phyloP scores from a whole-genome alignment of 2,888 invertebrate species.

The Macaria notata region DNA sequence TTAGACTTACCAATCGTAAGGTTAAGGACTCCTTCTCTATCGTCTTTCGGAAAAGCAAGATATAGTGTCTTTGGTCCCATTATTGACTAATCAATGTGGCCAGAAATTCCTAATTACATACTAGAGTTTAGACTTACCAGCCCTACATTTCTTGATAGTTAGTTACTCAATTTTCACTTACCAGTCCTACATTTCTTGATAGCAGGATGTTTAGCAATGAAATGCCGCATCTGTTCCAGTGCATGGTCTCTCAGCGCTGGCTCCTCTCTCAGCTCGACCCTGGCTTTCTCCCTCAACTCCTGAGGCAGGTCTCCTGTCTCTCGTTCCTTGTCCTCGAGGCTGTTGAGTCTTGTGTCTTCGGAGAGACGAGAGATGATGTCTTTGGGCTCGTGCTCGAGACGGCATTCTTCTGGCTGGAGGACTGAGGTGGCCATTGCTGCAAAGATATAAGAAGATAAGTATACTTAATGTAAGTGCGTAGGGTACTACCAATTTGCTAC shows the following conservation, averaged over 20 bases:
- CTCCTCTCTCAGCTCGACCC: constrained; percentile 90
- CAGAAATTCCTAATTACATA: too few relatives aligned
- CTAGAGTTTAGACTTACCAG: constrained; percentile 60
- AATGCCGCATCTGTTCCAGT: constrained; percentile 89
- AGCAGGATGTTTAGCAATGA: constrained; percentile 91
- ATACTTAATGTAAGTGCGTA: background rate
- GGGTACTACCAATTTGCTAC: too few relatives aligned
- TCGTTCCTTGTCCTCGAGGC: constrained; percentile 64
- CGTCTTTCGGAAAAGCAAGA: too few relatives aligned
- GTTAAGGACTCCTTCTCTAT: too few relatives aligned
- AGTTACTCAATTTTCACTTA: too few relatives aligned
- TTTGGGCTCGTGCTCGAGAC: constrained; percentile 62
- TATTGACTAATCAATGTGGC: too few relatives aligned
- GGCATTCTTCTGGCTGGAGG: constrained; percentile 68
- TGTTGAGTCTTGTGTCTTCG: constrained; percentile 64
- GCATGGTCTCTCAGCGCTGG: constrained; percentile 88
- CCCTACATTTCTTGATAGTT: constrained; percentile 91
- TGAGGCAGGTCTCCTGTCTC: constrained; percentile 74
- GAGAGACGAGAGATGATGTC: constrained; percentile 56
- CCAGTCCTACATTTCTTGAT: constrained; percentile 91
- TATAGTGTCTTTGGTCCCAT: too few relatives aligned
- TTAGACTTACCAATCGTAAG: too few relatives aligned
- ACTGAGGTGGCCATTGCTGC: constrained; percentile 74
- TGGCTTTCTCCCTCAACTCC: constrained; percentile 84
- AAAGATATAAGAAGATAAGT: constrained; percentile 17